These are phyloP conservation scores for Cyanocitta stelleri DNA, from an alignment of 2,113 vertebrate genomes.

Conservation along the genomic window DNA sequence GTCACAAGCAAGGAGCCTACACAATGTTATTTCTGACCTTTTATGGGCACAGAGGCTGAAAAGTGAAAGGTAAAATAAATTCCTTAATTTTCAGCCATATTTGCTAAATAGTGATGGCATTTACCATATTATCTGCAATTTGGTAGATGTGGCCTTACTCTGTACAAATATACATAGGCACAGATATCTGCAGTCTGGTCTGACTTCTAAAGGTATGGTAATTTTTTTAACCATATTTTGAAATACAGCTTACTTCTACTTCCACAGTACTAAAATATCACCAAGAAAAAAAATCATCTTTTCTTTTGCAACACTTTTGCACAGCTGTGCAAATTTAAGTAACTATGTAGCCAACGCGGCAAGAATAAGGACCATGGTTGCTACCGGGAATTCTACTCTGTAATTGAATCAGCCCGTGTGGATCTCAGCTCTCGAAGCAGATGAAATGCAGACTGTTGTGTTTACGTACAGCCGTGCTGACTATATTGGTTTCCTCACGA, in stretches of 20 bases:
- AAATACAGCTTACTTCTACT: neutral
- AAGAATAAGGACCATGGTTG: neutral
- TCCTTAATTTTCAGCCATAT: neutral
- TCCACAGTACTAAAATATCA: neutral
- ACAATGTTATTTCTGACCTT: neutral
- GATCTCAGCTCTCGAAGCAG: neutral
- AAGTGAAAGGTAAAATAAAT: neutral
- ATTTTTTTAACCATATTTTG: neutral
- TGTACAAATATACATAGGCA: neutral
- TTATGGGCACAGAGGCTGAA: neutral
- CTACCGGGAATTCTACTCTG: neutral
- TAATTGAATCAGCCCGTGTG: neutral
- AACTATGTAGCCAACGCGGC: neutral
- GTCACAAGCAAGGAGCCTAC: neutral
- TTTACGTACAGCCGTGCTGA: neutral
- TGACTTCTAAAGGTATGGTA: neutral
- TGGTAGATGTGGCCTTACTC: neutral
- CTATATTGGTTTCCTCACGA: neutral
- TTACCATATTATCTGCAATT: neutral
- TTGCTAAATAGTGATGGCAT: neutral
- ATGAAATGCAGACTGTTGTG: neutral
- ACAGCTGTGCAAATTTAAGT: neutral
- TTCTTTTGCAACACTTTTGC: neutral
- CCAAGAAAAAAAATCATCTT: neutral
- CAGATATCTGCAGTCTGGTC: neutral